phyloP scores from a whole-genome alignment of 92 coral and sea anemone species.

The Porites lobata region DNA sequence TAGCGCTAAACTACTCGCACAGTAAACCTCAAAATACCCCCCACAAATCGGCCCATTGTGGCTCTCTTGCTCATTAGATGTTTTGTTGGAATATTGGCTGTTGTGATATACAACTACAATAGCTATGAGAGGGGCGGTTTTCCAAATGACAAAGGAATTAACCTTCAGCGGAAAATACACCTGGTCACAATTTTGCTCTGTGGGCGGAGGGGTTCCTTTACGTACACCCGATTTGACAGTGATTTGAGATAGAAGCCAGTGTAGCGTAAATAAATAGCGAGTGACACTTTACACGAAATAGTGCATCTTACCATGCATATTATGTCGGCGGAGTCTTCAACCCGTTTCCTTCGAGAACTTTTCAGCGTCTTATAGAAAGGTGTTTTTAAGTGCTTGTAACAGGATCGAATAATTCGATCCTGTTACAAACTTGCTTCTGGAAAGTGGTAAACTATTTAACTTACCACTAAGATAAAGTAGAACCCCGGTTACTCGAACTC shows the following conservation, averaged over 20 bases:
- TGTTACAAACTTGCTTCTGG: too few species aligned
- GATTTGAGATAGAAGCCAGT: too few species aligned
- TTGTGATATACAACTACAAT: not conserved
- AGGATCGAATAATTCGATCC: not conserved
- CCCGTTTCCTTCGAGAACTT: not conserved
- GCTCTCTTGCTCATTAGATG: not conserved
- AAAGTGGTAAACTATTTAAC: too few species aligned
- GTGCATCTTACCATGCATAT: too few species aligned
- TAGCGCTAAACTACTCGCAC: too few species aligned
- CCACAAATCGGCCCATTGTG: not conserved
- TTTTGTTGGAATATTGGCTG: conserved; percentile 1
- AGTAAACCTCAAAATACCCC: not conserved
- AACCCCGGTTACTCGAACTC: too few species aligned
- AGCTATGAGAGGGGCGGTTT: not conserved
- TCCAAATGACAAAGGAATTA: not conserved
- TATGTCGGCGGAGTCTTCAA: not conserved
- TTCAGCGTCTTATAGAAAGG: not conserved
- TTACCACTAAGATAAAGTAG: too few species aligned
- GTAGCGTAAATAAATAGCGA: not conserved
- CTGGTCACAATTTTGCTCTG: not conserved
- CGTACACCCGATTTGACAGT: too few species aligned
- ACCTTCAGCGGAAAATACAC: not conserved
- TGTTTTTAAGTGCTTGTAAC: not conserved
- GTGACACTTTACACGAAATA: not conserved
- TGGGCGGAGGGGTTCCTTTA: too few species aligned